Evolutionary conservation across 2,888 invertebrate genomes (phyloP), one percentile per base, ranked within the genome.

Genomic region (Drosophila infuscata): DNA sequence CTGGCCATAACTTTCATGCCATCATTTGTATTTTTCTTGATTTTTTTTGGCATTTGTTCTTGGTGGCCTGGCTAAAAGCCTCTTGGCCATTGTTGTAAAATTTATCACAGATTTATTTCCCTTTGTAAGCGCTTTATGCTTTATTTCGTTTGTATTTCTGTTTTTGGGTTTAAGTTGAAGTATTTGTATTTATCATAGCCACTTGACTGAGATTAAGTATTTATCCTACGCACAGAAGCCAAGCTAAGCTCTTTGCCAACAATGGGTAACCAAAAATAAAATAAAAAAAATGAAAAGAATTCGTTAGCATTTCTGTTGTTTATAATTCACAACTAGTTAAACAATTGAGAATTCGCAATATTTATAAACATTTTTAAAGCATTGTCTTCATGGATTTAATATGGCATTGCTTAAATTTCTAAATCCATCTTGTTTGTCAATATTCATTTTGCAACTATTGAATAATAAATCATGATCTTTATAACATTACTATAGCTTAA

Each of bases 51-150:
- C 43, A 35, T 54, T 30, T 78, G 17, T 57, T 62, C n/a, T 51
- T 72, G 20, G 43, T 25, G n/a, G 15, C 25, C 36, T 35, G 17
- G 48, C 56, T 36, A 48, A 70, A 38, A 60, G 64, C 57, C 68
- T 73, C 43, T 73, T 17, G 66, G 66, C 58, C 43, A 70, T 86
- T 76, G 69, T 79, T 86, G 71, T 68, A 8, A 61, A 83, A 83
- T 84, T 86, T 86, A 89, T 84, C 76, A 70, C 66, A 71, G 87
- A 81, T 83, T 88, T 83, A 78, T 75, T 83, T 74, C 78, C 74
- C 70, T 76, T 69, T 72, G 70, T 75, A 85, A 85, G 81, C 83
- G 78, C 65, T 86, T 83, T 88, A 74, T 75, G 62, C 63, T 53
- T 59, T 70, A 66, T 75, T 63, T 61, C 53, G 35, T 29, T 68